These are phyloP conservation scores for Apotomis capreana DNA, from an alignment of 2,888 invertebrate genomes.

Conservation along the genomic window DNA sequence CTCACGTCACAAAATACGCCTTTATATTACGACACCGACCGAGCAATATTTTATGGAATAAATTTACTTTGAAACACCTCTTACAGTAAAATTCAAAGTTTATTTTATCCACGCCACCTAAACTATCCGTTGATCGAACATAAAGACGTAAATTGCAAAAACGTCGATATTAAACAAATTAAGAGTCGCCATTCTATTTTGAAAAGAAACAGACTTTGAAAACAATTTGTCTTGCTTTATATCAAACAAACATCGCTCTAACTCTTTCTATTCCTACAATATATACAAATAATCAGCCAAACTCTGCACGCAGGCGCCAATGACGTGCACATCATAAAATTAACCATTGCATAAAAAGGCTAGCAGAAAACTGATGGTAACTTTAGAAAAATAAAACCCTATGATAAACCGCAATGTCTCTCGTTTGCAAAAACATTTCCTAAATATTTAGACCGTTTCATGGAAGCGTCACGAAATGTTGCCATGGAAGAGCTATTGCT, in stretches of 20 bases:
- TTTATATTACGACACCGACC: constrained; percentile 22
- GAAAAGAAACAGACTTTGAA: constrained; percentile 17
- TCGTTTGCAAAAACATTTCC: constrained; percentile 56
- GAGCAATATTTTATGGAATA: constrained; percentile 14
- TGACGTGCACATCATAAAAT: constrained; percentile 68
- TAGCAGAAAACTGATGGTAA: constrained; percentile 82
- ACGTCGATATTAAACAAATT: constrained; percentile 1
- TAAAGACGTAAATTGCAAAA: constrained; percentile 7
- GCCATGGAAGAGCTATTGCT: constrained; percentile 12
- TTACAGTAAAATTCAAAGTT: constrained; percentile 1
- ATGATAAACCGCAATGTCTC: constrained; percentile 75
- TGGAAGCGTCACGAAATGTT: constrained; percentile 53
- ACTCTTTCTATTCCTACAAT: constrained; percentile 46
- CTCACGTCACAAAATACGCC: constrained; percentile 36
- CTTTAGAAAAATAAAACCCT: constrained; percentile 76
- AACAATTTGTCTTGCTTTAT: constrained; percentile 26
- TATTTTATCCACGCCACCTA: not conserved
- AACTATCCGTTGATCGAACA: not conserved
- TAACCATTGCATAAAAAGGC: constrained; percentile 70
- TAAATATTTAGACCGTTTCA: constrained; percentile 61
- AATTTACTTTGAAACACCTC: not conserved
- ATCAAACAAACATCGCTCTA: constrained; percentile 19
- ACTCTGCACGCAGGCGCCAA: constrained; percentile 68
- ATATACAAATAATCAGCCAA: constrained; percentile 58
- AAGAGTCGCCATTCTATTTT: constrained; percentile 1